Percentiles rank a stretch among this genome's conserved stretches.
Conservation (phyloP, 2,797 vertebrate genomes). For the Xiphorhynchus erythropygius region DNA sequence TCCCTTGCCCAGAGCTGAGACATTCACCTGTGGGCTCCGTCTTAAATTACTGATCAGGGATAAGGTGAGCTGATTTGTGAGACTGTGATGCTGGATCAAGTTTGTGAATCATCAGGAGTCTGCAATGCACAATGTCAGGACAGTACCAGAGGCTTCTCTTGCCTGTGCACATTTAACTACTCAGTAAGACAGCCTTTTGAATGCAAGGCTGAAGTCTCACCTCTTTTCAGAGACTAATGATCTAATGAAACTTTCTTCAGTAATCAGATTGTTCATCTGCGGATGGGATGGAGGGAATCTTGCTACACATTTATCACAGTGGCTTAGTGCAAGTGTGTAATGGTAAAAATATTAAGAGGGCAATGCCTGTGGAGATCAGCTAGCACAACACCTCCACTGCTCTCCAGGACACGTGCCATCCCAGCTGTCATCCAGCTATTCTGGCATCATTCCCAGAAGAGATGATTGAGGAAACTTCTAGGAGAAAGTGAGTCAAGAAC, state of each 20-base stretch:
- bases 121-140: background rate
- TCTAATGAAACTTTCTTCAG: background rate
- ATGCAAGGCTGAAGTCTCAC: background rate
- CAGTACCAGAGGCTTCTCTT: background rate
- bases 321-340: background rate
- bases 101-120: background rate
- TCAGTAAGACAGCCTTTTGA: background rate
- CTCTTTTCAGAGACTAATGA: background rate
- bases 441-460: background rate
- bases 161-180: background rate
- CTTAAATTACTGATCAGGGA: background rate
- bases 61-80: background rate
- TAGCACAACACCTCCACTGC: background rate
- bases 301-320: background rate
- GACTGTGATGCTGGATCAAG: background rate
- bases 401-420: fast-evolving
- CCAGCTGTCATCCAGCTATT: background rate
- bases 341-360: background rate
- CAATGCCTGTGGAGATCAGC: background rate
- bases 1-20: background rate
- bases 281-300: background rate
- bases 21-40: background rate
- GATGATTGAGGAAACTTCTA: background rate
- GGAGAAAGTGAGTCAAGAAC: background rate
- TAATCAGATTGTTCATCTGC: background rate